Evolutionary conservation across 2,113 vertebrate species (phyloP), one percentile per base, ranked within the genome.

Genomic region (Istiophorus platypterus): DNA sequence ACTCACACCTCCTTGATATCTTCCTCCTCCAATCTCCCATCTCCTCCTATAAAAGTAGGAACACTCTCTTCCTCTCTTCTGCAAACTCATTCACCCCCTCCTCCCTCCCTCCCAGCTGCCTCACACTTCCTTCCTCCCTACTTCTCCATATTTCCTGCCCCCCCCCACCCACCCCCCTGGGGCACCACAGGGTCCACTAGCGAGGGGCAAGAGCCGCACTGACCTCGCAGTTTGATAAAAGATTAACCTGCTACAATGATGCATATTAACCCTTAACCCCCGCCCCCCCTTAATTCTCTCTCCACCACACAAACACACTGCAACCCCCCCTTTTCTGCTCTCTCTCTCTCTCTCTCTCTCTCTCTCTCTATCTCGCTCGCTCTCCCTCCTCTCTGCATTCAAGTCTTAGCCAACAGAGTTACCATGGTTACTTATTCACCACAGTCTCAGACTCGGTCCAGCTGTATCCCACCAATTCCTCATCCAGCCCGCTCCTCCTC

Each of bases 341-440:
- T 47, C 88, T 65, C 68, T 56, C 85, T 69, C 67, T 72, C 77
- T 76, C 80, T 80, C 66, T 34, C 31, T 34, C 88, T 87, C 80
- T 84, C 92, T n/a, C n/a, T n/a, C 73, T 61, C 63, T 47, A 88
- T 65, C 68, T 56, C 85, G 66, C 67, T 72, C 77, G 73, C 80
- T 80, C 66, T 34, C 31, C 6, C 88, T 87, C 80, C n/a, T 84
- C 92, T 73, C 84, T 91, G 88, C 87, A 92, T 95, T 92, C 90
- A 94, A 89, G 92, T 94, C 90, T 88, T 92, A 84, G 89, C 92
- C 92, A 89, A 92, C 87, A 89, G 92, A 90, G 93, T 95, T 93
- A 87, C 94, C 92, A 96, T 95, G 94, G 94, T 94, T 94, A 93
- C 93, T 90, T 86, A 94, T 95, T 95, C 93, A 94, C 90, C 91